These are phyloP conservation scores for Luperina testacea DNA, from an alignment of 2,888 invertebrate genomes.

Conservation along the genomic window DNA sequence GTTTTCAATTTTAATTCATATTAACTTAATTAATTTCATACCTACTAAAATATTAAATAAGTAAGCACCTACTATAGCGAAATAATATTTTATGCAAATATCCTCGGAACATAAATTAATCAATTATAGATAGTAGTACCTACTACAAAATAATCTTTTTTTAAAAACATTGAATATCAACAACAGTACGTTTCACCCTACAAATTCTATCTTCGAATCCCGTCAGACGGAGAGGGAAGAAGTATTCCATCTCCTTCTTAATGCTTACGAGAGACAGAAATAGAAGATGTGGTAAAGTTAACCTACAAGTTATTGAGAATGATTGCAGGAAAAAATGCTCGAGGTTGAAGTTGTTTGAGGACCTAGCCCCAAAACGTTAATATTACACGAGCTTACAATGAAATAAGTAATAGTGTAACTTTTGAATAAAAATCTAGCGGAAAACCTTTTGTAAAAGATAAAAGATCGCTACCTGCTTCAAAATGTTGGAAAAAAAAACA, in stretches of 20 bases:
- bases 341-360: background rate
- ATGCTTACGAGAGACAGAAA: conserved; percentile 51
- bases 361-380: no score
- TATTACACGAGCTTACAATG: background rate
- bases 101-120: background rate
- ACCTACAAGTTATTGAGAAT: background rate
- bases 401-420: background rate
- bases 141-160: background rate
- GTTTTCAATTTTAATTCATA: background rate
- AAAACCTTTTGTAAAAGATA: conserved; percentile 11
- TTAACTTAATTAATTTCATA: background rate
- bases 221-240: conserved; percentile 51
- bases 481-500: conserved; percentile 27
- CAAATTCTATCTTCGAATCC: conserved; percentile 41
- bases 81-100: background rate
- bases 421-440: background rate
- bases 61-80: background rate
- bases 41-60: background rate
- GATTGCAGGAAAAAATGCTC: background rate
- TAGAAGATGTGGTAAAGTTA: conserved; percentile 49
- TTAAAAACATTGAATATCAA: conserved; percentile 15
- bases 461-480: background rate
- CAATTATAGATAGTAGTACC: background rate
- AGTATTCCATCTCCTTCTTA: conserved; percentile 39
- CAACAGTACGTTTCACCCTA: conserved; percentile 43